Percentiles rank a stretch among this genome's conserved stretches.
Evolutionary conservation across 1,140 invertebrate species (phyloP).

Genomic region (Aphaenogaster floridana): DNA sequence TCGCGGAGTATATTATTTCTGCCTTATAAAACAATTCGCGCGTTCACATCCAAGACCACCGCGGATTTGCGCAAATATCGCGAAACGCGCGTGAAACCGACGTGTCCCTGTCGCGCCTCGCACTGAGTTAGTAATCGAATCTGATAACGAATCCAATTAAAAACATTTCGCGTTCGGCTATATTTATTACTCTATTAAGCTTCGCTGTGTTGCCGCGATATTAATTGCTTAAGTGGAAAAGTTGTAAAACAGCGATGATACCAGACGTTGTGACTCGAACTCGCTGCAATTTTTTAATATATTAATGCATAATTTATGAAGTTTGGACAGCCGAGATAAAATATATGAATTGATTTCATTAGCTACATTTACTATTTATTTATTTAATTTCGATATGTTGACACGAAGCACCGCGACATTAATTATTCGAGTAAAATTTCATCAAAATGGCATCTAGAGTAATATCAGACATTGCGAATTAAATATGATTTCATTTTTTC

Average conservation of each 20-base stretch:
- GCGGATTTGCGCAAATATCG: slow-evolving; percentile 65
- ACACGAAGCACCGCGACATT: neutral
- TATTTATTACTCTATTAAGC: slow-evolving; percentile 42
- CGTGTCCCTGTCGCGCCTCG: slow-evolving; percentile 33
- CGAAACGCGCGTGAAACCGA: slow-evolving; percentile 34
- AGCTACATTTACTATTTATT: slow-evolving; percentile 1
- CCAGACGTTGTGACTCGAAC: neutral
- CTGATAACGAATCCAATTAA: slow-evolving; percentile 44
- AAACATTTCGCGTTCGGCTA: slow-evolving; percentile 31
- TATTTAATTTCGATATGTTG: slow-evolving; percentile 14
- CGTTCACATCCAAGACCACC: slow-evolving; percentile 37
- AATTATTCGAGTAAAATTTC: slow-evolving; percentile 7
- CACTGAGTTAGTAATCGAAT: slow-evolving; percentile 24
- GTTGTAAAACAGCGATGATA: slow-evolving; percentile 18
- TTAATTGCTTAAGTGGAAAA: slow-evolving; percentile 50
- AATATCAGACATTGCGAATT: neutral
- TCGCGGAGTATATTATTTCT: slow-evolving; percentile 60
- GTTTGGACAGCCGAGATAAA: slow-evolving; percentile 16
- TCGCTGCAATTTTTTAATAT: slow-evolving; percentile 12
- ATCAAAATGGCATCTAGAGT: neutral
- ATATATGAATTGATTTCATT: slow-evolving; percentile 1
- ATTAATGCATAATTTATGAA: slow-evolving; percentile 47
- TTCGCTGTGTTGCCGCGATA: slow-evolving; percentile 6
- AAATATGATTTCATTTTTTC: slow-evolving; percentile 16
- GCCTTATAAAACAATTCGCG: slow-evolving; percentile 58